Percentiles rank a stretch among this genome's conserved stretches.
These are phyloP conservation scores for Ganaspis brasiliensis DNA, from an alignment of 2,888 invertebrate species.

Conservation along the genomic window DNA sequence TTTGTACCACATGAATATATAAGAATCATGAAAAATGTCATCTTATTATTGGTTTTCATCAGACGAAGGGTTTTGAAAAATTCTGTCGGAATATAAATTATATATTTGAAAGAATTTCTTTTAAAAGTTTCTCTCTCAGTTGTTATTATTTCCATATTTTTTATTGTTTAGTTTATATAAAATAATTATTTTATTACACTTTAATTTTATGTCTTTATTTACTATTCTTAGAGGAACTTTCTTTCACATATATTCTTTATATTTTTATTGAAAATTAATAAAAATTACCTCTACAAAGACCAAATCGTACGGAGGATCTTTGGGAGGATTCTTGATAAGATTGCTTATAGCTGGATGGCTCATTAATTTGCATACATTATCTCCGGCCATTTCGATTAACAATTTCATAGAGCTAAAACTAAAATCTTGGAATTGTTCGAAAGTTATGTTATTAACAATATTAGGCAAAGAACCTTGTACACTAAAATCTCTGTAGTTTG, in stretches of 20 bases:
- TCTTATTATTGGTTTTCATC: no score
- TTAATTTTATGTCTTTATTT: no score
- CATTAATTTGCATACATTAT: conserved; percentile 56
- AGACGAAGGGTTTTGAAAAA: no score
- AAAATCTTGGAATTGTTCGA: conserved; percentile 46
- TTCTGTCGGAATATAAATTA: no score
- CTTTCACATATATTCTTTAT: neutral
- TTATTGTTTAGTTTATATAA: no score
- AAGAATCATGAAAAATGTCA: no score
- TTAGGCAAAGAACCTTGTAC: conserved; percentile 60
- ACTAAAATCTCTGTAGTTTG: conserved; percentile 72
- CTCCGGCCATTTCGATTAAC: conserved; percentile 55
- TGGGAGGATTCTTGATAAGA: conserved; percentile 58
- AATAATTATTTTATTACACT: no score
- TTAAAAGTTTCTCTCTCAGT: no score
- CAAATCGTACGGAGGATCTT: conserved; percentile 61
- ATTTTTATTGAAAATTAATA: neutral
- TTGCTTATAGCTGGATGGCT: conserved; percentile 57
- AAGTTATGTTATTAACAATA: conserved; percentile 70
- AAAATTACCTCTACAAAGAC: conserved; percentile 62
- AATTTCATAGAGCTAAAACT: conserved; percentile 44
- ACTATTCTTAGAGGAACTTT: no score
- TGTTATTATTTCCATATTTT: no score
- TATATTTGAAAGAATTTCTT: no score
- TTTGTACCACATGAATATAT: no score